Evolutionary conservation across 2,888 invertebrate species (phyloP), one percentile per base, ranked within the genome.

Genomic region (Chironomus tentans): DNA sequence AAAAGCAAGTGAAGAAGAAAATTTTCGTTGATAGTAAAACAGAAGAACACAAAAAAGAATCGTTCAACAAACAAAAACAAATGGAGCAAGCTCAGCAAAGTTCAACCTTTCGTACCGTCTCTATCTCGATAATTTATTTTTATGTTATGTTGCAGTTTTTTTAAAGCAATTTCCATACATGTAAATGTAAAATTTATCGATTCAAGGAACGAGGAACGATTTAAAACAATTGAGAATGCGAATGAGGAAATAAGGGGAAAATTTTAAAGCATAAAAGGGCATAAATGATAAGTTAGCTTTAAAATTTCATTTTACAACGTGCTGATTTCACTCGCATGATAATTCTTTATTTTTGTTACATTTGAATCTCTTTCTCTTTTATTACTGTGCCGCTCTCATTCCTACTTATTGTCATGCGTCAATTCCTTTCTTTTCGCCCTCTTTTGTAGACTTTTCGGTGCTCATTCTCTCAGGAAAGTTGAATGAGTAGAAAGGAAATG

Each of bases 101-200:
- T 65, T 74, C 74, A 74, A 74, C 46, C 62, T 47, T 68, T 46
- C 73, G 56, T 72, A 18, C 56, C 24, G 7, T 68, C 15, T 61
- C 28, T 56, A 22, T 50, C 71, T 56, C 71, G 74, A 68, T 74
- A 74, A 74, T 65, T 74, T 74, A 71, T 71, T 74, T 74, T 62
- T 62, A 73, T 62, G 62, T 18, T 65, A 22, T 21, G 21, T 18
- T 73, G 73, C 65, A 71, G 56, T 24, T 56, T 56, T 56, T 56
- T 22, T 28, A n/a, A 12, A 15, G 15, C 15, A n/a, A 15, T 18
- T 56, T 56, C 15, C 56, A 62, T 62, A 24, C 13, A 21, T 21
- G 15, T 56, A 18, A 65, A 21, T 38, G 38, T 38, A 13, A 24
- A 65, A 65, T 21, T 65, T 24, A 65, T 65, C 65, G 65, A 65